These are phyloP conservation scores for Girardinichthys multiradiatus DNA, from an alignment of 2,113 vertebrate species.

Conservation along the genomic window DNA sequence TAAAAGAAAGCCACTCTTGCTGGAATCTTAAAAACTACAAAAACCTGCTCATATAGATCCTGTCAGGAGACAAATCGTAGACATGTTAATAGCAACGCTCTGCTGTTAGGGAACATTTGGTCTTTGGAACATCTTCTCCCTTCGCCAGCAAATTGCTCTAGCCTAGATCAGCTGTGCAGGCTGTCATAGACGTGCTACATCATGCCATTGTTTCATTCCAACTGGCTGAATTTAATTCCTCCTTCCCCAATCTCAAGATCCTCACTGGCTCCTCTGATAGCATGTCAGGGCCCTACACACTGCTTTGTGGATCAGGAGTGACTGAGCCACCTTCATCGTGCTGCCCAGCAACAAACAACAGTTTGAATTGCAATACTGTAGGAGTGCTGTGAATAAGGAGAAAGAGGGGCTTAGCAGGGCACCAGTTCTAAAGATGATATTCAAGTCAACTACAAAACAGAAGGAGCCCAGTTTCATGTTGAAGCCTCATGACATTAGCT, in stretches of 20 bases:
- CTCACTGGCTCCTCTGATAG: constrained; percentile 79
- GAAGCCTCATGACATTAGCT: constrained; percentile 56
- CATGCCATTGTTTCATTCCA: constrained; percentile 65
- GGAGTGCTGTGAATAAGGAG: constrained; percentile 66
- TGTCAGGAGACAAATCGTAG: constrained; percentile 66
- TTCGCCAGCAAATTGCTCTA: constrained; percentile 53
- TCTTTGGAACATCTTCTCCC: constrained; percentile 58
- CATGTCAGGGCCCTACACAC: constrained; percentile 84
- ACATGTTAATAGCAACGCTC: constrained; percentile 65
- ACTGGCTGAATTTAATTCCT: constrained; percentile 85
- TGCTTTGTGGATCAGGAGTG: constrained; percentile 56
- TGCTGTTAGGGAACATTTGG: constrained; percentile 69
- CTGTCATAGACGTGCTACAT: constrained; percentile 57
- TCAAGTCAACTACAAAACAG: constrained; percentile 49
- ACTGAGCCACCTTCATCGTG: constrained; percentile 50
- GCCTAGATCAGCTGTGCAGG: constrained; percentile 58
- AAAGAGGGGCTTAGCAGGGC: constrained; percentile 56
- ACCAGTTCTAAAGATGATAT: constrained; percentile 69
- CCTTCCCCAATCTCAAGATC: constrained; percentile 82
- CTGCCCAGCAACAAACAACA: constrained; percentile 72
- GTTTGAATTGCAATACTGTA: constrained; percentile 71
- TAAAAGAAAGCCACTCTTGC: constrained; percentile 50
- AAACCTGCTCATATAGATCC: constrained; percentile 43
- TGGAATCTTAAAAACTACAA: constrained; percentile 45
- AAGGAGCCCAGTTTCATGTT: constrained; percentile 48